Evolutionary conservation across 92 coral and sea anemone genomes (phyloP), one percentile per base, ranked within the genome.

Genomic region (Porites divaricata): DNA sequence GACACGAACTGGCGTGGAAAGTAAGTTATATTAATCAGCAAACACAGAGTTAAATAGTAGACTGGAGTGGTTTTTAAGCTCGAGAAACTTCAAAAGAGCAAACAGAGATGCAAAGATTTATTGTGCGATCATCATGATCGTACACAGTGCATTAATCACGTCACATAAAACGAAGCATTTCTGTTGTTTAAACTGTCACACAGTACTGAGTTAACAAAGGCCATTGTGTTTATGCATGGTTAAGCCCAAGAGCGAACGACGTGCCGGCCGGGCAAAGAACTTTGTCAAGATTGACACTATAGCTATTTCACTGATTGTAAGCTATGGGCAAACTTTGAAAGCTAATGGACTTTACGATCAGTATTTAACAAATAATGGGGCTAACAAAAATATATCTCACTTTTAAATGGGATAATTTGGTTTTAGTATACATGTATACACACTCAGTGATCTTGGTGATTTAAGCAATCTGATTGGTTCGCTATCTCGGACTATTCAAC

Each of bases 161-260:
- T 66, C 23, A 66, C 71, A 35, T 41, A 41, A 24, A 14, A 26
- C 71, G 71, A 22, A 22, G 16, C 28, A 66, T 26, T 66, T 66
- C 35, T 22, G 71, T 17, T 66, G 26, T 66, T 22, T 66, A 66
- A 41, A 22, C 71, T 66, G 26, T 66, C 15, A 66, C 23, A 66
- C 71, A 66, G 71, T 1, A 66, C 23, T 66, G 26, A 66, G 23
- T 66, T 35, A 35, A 35, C 45, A 35, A 35, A 4, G 26, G 35
- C 71, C 26, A 66, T 66, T 24, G 71, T 66, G 71, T 66, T 66
- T 66, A 66, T 24, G 71, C 71, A 66, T 66, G 71, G 71, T 66
- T 24, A 66, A 66, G 71, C 35, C 71, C 71, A 66, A 66, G 26
- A 66, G 23, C 45, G 45, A 41, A 66, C 35, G 49, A 66, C 48